Conservation (phyloP, 2,797 vertebrate genomes). For the Nannoperca obscura region DNA sequence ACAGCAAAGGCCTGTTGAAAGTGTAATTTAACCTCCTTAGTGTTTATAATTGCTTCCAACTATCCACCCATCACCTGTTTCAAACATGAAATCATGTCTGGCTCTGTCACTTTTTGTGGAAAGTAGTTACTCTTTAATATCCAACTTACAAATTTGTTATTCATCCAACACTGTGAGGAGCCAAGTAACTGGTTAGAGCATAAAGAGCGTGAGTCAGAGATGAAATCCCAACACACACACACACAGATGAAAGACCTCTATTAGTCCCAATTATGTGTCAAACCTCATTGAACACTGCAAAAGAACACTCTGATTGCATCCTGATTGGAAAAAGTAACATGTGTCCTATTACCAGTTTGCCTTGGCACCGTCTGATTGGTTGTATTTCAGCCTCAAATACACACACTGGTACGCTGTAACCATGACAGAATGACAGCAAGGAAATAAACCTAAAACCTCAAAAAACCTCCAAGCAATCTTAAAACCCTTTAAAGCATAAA, state of each 20-base stretch:
- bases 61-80: conserved; percentile 58
- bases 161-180: conserved; percentile 56
- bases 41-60: conserved; percentile 42
- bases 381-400: conserved; percentile 14
- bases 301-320: conserved; percentile 57
- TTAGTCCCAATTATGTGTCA: conserved; percentile 60
- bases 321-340: conserved; percentile 66
- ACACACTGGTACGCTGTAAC: conserved; percentile 15
- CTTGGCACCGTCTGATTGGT: conserved; percentile 52
- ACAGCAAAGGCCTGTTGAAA: neutral
- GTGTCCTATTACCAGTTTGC: conserved; percentile 55
- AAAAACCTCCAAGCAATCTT: conserved; percentile 44
- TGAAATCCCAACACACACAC: conserved; percentile 32
- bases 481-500: conserved; percentile 40
- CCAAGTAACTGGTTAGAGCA: conserved; percentile 62
- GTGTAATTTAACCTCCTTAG: conserved; percentile 7
- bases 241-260: conserved; percentile 30
- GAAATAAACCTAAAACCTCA: conserved; percentile 51
- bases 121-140: conserved; percentile 50
- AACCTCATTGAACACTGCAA: conserved; percentile 50
- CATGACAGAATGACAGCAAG: conserved; percentile 37
- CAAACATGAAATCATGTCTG: conserved; percentile 75
- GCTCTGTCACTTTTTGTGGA: conserved; percentile 55
- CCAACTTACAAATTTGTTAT: conserved; percentile 43
- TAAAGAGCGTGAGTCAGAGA: conserved; percentile 73